Evolutionary conservation across 2,888 invertebrate genomes (phyloP), one percentile per base, ranked within the genome.

Genomic region (Cryptosula pallasiana): DNA sequence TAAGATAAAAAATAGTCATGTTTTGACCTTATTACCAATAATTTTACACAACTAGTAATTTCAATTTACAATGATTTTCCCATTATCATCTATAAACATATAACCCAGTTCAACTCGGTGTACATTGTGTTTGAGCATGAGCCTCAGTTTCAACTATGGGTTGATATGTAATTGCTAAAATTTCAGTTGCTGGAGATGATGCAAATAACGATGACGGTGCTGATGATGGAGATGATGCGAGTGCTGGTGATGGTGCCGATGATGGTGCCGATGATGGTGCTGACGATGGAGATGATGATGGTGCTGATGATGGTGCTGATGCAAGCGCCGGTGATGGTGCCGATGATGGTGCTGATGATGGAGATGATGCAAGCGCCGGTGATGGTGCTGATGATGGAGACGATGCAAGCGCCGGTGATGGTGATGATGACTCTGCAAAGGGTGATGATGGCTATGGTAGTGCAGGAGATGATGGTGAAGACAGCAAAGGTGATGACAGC

Each of bases 201-300:
- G 45, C 45, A 45, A 20, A 45, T 20, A 45, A 20, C 45, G 45
- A 5, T 13, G 45, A 45, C 45, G 20, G 45, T 20, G 5, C 45
- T 45, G 45, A 5, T 13, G 45, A 45, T 45, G 45, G 5, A 20
- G 45, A 13, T 13, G 45, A 45, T 45, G 45, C 5, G 9, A 45
- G 20, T 45, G 20, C 45, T 13, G 72, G 13, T 35, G 35, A 72
- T 29, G 72, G 54, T 63, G 72, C 25, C 29, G 72, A 5, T 32
- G 45, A 13, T 45, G 45, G 5, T 20, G 20, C 9, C 20, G 45
- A 45, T 45, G 45, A 45, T 20, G 20, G 9, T 45, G 20, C 45
- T 13, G 45, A 45, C 5, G 45, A 45, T 45, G 45, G 45, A 5
- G 20, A 45, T 45, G 45, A 5, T 45, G 45, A 45, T 45, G 45